These are phyloP conservation scores for Coranthus polyacanthus DNA, from an alignment of 2,797 vertebrate species.

Conservation along the genomic window DNA sequence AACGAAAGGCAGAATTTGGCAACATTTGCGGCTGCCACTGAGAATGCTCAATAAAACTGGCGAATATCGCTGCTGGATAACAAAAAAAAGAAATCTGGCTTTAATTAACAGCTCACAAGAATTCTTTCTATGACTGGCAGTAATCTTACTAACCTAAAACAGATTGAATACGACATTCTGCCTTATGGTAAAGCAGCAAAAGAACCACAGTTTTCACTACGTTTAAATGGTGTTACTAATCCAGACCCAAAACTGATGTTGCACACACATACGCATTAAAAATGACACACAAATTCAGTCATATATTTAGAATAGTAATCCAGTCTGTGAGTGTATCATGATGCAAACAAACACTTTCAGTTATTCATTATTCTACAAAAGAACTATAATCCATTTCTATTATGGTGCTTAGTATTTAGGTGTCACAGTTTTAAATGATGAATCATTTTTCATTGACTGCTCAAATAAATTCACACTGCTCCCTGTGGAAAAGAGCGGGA, in stretches of 20 bases:
- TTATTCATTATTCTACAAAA: too few relatives aligned
- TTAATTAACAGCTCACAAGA: slow-evolving; percentile 75
- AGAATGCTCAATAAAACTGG: slow-evolving; percentile 74
- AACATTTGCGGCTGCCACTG: slow-evolving; percentile 52
- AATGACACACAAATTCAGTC: neutral
- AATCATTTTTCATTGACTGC: slow-evolving; percentile 29
- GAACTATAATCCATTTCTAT: slow-evolving; percentile 6
- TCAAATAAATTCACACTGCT: slow-evolving; percentile 1
- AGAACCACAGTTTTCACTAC: slow-evolving; percentile 26
- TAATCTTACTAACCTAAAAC: slow-evolving; percentile 70
- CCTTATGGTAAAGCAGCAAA: slow-evolving; percentile 43
- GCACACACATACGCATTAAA: neutral
- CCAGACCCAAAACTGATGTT: slow-evolving; percentile 14
- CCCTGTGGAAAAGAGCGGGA: slow-evolving; percentile 28
- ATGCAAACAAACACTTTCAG: neutral
- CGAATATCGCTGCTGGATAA: slow-evolving; percentile 68
- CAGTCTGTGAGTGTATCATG: neutral
- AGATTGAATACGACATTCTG: slow-evolving; percentile 61
- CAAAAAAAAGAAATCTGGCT: slow-evolving; percentile 61
- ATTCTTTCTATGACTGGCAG: slow-evolving; percentile 61
- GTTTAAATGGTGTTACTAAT: slow-evolving; percentile 20
- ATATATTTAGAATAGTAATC: too few relatives aligned
- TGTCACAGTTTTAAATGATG: slow-evolving; percentile 25
- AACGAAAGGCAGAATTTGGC: slow-evolving; percentile 70
- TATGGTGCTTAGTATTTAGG: slow-evolving; percentile 22